Evolutionary conservation across 2,113 vertebrate species (phyloP).

Genomic region (Corvus hawaiiensis): DNA sequence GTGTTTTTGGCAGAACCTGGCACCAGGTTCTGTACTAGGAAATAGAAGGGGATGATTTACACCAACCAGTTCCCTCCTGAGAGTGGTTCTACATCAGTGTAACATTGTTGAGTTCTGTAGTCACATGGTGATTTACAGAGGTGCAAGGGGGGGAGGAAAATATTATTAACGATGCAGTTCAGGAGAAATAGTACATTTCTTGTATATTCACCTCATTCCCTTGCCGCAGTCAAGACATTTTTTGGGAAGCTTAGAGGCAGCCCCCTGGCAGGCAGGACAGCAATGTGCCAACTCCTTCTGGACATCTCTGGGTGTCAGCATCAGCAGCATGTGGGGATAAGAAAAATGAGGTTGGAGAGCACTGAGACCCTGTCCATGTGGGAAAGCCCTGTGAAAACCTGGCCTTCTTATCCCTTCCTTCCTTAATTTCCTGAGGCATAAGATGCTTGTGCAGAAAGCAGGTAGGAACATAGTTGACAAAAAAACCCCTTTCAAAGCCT

Average conservation of each 20-base stretch:
- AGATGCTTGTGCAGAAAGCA: background rate
- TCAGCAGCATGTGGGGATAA: background rate
- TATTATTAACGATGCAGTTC: background rate
- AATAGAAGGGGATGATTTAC: conserved; percentile 24
- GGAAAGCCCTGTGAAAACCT: background rate
- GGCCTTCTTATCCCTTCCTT: background rate
- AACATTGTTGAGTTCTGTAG: background rate
- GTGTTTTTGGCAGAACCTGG: conserved; percentile 14
- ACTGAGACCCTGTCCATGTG: accelerated
- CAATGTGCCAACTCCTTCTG: background rate
- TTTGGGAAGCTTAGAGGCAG: background rate
- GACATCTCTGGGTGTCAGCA: background rate
- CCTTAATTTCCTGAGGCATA: background rate
- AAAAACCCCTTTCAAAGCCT: background rate
- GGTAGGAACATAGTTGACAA: background rate
- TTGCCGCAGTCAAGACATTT: background rate
- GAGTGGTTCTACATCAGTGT: conserved; percentile 1
- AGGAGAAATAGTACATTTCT: background rate
- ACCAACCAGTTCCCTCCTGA: background rate
- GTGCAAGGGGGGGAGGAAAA: background rate
- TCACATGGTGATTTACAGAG: background rate
- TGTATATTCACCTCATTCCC: background rate
- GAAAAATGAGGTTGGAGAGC: background rate
- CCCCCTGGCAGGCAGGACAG: background rate
- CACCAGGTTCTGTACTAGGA: background rate